Evolutionary conservation across 2,113 vertebrate genomes (phyloP), one percentile per base, ranked within the genome.

Genomic region (Pyrgilauda ruficollis): DNA sequence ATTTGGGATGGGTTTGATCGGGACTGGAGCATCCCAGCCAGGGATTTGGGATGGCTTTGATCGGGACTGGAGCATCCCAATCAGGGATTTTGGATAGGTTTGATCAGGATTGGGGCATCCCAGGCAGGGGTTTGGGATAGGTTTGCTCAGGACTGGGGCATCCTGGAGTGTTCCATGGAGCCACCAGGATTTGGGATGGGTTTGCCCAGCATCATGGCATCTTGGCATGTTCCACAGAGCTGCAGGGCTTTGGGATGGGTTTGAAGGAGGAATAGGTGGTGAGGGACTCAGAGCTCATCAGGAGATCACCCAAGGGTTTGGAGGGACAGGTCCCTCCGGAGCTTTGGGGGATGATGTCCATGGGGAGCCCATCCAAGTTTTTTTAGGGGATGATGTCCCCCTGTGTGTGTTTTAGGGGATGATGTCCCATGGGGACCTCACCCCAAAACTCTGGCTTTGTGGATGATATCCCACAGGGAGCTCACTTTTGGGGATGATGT

Each of bases 51-150:
- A n/a, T 58, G 21, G 55, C 13, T 56, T 22, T 56, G 12, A 13
- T 2, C 0, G 0, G 70, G 1, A n/a, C 3, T 4, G 7, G 15
- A 8, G 16, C 6, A 43, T n/a, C 52, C 6, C 1, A 2, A 19
- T 3, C 55, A 10, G 55, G 33, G 47, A 21, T 52, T 52, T 22
- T n/a, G 46, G 44, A 35, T 68, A n/a, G 13, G 10, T 22, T 22
- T 50, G 44, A 27, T n/a, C 2, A 22, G 17, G 1, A 6, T 17
- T 0, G 0, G 17, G 30, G 18, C 6, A 27, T 26, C 12, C 18
- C 0, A 0, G 11, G 7, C 52, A 12, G 31, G 30, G 6, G 5
- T 62, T 28, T 2, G 13, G 35, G 62, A 12, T 44, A 30, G 15
- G 15, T 24, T 33, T 66, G 15, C 5, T 11, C 7, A 2, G 21